Evolutionary conservation across 1,140 invertebrate genomes (phyloP).

Genomic region (Plodia interpunctella): DNA sequence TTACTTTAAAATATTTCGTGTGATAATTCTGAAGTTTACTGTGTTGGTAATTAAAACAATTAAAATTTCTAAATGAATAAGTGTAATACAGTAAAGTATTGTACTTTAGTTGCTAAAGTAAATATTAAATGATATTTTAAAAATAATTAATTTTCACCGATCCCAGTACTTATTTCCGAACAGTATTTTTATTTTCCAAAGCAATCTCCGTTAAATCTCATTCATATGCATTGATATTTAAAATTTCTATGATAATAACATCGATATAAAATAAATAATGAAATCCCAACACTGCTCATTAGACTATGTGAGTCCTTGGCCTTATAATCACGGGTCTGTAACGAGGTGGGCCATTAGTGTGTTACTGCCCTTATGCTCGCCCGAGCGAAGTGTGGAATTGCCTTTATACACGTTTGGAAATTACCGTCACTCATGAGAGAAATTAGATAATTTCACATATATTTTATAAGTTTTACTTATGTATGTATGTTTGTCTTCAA

Average conservation of each 20-base stretch:
- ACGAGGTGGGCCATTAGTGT: constrained; percentile 46
- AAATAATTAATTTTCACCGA: neutral
- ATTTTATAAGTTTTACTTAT: neutral
- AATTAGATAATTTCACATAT: neutral
- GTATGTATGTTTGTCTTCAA: neutral
- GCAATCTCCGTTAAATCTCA: neutral
- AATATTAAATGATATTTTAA: neutral
- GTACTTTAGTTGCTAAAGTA: neutral
- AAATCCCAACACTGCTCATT: constrained; percentile 26
- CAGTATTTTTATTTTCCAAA: neutral
- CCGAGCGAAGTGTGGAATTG: constrained; percentile 39
- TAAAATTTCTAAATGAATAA: too few relatives aligned
- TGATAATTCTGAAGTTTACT: too few relatives aligned
- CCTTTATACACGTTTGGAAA: constrained; percentile 24
- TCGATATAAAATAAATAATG: constrained; percentile 32
- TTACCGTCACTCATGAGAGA: neutral
- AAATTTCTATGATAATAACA: constrained; percentile 10
- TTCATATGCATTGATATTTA: constrained; percentile 18
- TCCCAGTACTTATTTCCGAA: neutral
- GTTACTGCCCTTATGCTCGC: constrained; percentile 41
- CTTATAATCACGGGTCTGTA: constrained; percentile 49
- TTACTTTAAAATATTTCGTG: too few relatives aligned
- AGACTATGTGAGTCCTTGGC: constrained; percentile 26
- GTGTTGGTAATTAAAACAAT: too few relatives aligned
- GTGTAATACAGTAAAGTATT: too few relatives aligned